Evolutionary conservation across 1,140 invertebrate genomes (phyloP), one percentile per base, ranked within the genome.

Genomic region (Cotesia vestalis): DNA sequence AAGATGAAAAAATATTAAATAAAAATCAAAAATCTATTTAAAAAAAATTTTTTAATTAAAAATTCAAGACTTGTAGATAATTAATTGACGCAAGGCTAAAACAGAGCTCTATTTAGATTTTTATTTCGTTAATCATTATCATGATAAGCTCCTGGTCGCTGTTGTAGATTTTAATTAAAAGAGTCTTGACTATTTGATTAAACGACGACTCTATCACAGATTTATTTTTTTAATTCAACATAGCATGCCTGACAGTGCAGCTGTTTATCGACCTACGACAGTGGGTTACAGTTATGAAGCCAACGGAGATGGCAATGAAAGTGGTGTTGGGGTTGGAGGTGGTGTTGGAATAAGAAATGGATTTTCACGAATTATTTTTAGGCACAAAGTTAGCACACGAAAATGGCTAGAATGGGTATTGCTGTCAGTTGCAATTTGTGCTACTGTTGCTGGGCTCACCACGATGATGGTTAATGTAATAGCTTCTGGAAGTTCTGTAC

Each of bases 251-350:
- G 83, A 85, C 71, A 86, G 82, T 68, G 82, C 82, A 72, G 86
- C 86, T 35, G 86, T 86, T 75, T 86, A 86, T 75, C 86, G 86
- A 67, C 86, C 85, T 51, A 86, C 86, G 0, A 87, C 86, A 11
- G 86, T 86, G 60, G 86, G 86, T 51, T 87, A 86, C 66, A 77
- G 81, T 2, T 87, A 87, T 67, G 86, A 86, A 59, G 76, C 77
- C 61, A 83, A 80, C 12, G 79, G 83, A 12, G 84, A 84, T 64
- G 80, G 78, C 2, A 71, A 74, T 62, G 78, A 76, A 8, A 72
- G 78, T 8, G 79, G 80, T n/a, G 77, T 80, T 63, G 81, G 78
- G 1, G 68, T 75, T 63, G 77, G 75, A 8, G 74, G 78, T 9
- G 79, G 79, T 17, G 74, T 79, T 35, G 77, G 81, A 3, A 77